These are phyloP conservation scores for Nannobrachium achirus DNA, from an alignment of 2,113 vertebrate genomes.

Conservation along the genomic window DNA sequence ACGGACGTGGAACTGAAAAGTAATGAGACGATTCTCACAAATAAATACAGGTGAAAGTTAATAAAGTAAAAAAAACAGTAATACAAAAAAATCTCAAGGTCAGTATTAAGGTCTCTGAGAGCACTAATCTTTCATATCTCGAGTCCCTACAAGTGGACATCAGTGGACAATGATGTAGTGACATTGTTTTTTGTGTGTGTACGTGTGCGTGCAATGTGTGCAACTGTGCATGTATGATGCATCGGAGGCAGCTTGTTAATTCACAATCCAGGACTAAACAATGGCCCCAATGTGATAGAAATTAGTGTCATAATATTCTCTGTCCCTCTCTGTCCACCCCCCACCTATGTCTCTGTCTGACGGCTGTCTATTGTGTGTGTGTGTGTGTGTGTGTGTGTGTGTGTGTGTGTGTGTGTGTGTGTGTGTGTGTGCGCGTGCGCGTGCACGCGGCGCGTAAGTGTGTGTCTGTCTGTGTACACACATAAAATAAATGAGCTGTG, in stretches of 20 bases:
- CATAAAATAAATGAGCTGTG: constrained; percentile 83
- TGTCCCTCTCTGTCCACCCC: constrained; percentile 16
- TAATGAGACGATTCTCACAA: no score
- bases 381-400: constrained; percentile 41
- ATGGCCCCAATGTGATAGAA: constrained; percentile 70
- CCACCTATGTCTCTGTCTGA: constrained; percentile 59
- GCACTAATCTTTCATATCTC: no score
- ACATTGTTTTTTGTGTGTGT: no score
- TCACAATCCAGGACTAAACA: constrained; percentile 65
- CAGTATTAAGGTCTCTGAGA: no score
- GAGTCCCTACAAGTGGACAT: no score
- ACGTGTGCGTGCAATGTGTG: no score
- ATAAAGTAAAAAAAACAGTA: no score
- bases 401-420: constrained; percentile 7
- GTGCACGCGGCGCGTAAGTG: constrained; percentile 5
- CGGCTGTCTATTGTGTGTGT: constrained; percentile 55
- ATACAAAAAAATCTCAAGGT: no score
- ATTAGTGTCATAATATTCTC: constrained; percentile 75
- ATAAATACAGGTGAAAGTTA: no score
- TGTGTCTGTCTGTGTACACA: constrained; percentile 74
- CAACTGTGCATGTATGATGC: background rate
- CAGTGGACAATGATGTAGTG: background rate
- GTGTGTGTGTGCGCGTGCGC: constrained; percentile 3
- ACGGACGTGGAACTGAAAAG: no score
- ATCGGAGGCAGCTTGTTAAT: constrained; percentile 59